Evolutionary conservation across 2,888 invertebrate genomes (phyloP).

Genomic region (Germaria angustata): DNA sequence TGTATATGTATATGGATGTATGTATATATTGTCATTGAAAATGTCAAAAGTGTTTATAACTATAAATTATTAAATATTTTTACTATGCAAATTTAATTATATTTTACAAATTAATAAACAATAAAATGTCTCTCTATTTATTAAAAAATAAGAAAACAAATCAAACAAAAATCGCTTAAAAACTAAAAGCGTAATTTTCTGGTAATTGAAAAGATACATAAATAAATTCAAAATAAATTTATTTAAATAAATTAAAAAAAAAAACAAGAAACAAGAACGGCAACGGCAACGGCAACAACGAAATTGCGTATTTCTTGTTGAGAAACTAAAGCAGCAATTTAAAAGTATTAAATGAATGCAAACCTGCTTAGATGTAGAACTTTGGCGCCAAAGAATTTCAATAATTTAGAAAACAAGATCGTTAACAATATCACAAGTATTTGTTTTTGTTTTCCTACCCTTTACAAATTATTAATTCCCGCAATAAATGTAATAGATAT

Average conservation of each 20-base stretch:
- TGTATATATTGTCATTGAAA: slow-evolving; percentile 9
- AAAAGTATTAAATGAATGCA: slow-evolving; percentile 6
- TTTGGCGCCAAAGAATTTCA: slow-evolving; percentile 54
- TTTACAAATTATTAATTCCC: neutral
- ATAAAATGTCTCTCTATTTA: slow-evolving; percentile 19
- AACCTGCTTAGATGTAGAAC: neutral
- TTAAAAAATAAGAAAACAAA: slow-evolving; percentile 6
- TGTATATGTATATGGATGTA: neutral
- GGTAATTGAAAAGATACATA: slow-evolving; percentile 23
- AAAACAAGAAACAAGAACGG: too few relatives aligned
- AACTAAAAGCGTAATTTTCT: slow-evolving; percentile 41
- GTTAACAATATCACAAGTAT: slow-evolving; percentile 10
- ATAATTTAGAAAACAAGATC: slow-evolving; percentile 25
- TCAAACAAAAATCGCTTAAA: neutral
- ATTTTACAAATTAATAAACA: slow-evolving; percentile 39
- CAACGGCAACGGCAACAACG: neutral
- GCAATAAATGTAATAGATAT: slow-evolving; percentile 47
- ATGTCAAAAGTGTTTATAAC: slow-evolving; percentile 40
- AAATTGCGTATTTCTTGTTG: slow-evolving; percentile 3
- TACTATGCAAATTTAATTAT: slow-evolving; percentile 45
- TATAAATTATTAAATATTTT: slow-evolving; percentile 45
- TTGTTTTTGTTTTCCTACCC: neutral
- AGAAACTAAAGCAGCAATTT: slow-evolving; percentile 3
- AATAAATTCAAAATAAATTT: slow-evolving; percentile 4
- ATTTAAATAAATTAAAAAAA: slow-evolving; percentile 7